A percentile compares a stretch with the other conserved stretches of the same genome.
phyloP scores from a whole-genome alignment of 2,888 invertebrate genomes.

The Xestobium rufovillosum region DNA sequence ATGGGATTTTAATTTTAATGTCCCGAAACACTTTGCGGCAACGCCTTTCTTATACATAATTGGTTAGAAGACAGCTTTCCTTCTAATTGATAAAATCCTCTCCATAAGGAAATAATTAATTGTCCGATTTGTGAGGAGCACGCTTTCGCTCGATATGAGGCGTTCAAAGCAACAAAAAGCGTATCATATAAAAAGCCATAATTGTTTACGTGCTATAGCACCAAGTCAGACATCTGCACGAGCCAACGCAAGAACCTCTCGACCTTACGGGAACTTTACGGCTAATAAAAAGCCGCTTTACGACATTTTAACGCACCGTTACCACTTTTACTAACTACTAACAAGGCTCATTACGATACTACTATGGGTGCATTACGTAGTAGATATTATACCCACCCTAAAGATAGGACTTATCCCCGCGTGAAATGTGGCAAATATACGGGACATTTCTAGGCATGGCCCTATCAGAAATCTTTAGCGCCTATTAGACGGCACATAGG shows the following conservation, averaged over 20 bases:
- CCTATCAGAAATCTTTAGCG: no score
- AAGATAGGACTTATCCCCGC: slow-evolving; percentile 23
- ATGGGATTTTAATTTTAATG: no score
- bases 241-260: slow-evolving; percentile 32
- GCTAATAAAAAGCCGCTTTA: slow-evolving; percentile 44
- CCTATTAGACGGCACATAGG: no score
- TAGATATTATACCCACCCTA: slow-evolving; percentile 32
- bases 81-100: no score
- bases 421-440: slow-evolving; percentile 14
- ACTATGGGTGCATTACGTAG: slow-evolving; percentile 37
- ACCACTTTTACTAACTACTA: slow-evolving; percentile 44
- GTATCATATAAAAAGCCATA: slow-evolving; percentile 31
- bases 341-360: slow-evolving; percentile 43
- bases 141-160: no score
- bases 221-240: slow-evolving; percentile 33
- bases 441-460: no score
- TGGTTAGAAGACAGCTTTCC: no score
- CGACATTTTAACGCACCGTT: slow-evolving; percentile 43
- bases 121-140: no score
- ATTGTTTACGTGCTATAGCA: slow-evolving; percentile 38
- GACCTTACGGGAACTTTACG: slow-evolving; percentile 39
- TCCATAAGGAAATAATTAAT: no score
- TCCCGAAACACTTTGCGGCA: no score
- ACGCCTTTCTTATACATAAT: no score
- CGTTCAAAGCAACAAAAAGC: no score